Percentiles rank a stretch among this genome's conserved stretches.
Evolutionary conservation across 2,888 invertebrate species (phyloP).

Genomic region (Amblyjoppa proteus): DNA sequence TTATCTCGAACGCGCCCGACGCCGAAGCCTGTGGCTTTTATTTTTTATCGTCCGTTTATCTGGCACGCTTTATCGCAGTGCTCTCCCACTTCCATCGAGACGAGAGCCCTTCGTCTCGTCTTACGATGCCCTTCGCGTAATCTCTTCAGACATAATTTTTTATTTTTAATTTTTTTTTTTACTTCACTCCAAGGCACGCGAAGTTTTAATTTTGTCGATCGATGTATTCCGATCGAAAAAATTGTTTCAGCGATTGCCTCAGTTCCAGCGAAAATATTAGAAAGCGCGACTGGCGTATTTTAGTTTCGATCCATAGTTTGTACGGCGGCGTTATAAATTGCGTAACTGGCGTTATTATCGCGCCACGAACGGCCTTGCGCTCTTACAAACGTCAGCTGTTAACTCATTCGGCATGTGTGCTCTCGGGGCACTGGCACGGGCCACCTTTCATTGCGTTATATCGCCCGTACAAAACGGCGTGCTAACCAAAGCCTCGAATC

Average conservation of each 20-base stretch:
- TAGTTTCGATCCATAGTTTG: background rate
- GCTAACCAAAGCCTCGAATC: conserved; percentile 37
- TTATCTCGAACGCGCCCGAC: conserved; percentile 41
- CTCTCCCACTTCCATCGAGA: conserved; percentile 9
- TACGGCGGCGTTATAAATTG: conserved; percentile 5
- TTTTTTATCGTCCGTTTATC: conserved; percentile 45
- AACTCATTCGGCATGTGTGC: conserved; percentile 58
- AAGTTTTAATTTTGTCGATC: background rate
- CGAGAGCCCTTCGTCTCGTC: conserved; percentile 30
- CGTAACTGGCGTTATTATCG: conserved; percentile 38
- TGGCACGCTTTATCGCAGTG: conserved; percentile 27
- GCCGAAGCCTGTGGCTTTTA: background rate
- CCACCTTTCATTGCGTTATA: conserved; percentile 24
- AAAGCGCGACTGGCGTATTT: background rate
- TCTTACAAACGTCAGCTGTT: conserved; percentile 68
- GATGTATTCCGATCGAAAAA: background rate
- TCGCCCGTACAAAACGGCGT: conserved; percentile 32
- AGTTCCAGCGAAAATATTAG: background rate
- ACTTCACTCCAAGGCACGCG: background rate
- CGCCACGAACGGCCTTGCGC: conserved; percentile 67
- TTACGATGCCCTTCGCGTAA: background rate
- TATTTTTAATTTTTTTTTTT: background rate
- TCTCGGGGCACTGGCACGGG: conserved; percentile 19
- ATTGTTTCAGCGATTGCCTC: background rate
- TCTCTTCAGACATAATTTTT: background rate